phyloP scores from a whole-genome alignment of 2,797 vertebrate genomes.

The Euphonia xanthogaster region DNA sequence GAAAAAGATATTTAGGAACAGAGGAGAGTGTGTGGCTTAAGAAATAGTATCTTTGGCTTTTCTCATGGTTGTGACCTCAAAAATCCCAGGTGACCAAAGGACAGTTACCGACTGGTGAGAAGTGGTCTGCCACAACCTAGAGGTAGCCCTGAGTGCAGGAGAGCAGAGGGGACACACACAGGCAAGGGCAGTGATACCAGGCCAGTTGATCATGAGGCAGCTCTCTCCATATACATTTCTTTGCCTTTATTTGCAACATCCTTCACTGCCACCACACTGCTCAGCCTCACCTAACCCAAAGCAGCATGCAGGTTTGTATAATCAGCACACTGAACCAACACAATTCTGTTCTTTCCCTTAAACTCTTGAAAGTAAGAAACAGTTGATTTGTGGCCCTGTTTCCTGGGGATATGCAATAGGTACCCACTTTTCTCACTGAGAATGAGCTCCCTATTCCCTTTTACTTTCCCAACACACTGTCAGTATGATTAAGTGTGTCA shows the following conservation, averaged over 20 bases:
- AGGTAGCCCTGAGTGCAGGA: background rate
- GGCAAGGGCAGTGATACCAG: background rate
- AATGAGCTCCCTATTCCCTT: background rate
- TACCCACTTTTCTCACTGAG: background rate
- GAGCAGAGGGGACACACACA: background rate
- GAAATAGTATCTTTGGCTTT: background rate
- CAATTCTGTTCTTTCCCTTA: background rate
- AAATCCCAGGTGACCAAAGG: background rate
- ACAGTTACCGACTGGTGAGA: background rate
- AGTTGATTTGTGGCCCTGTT: background rate
- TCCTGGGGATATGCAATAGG: background rate
- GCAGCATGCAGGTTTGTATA: background rate
- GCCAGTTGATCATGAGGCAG: background rate
- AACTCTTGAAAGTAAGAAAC: background rate
- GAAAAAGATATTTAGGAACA: background rate
- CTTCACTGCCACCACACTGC: background rate
- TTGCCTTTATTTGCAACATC: background rate
- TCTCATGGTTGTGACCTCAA: background rate
- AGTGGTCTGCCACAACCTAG: background rate
- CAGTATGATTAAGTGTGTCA: background rate
- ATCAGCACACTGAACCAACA: background rate
- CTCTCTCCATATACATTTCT: background rate
- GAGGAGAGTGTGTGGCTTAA: background rate
- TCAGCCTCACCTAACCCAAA: background rate
- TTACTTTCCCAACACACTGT: background rate